These are phyloP conservation scores for Metallyticus violacea DNA, from an alignment of 2,888 invertebrate genomes.

Conservation along the genomic window DNA sequence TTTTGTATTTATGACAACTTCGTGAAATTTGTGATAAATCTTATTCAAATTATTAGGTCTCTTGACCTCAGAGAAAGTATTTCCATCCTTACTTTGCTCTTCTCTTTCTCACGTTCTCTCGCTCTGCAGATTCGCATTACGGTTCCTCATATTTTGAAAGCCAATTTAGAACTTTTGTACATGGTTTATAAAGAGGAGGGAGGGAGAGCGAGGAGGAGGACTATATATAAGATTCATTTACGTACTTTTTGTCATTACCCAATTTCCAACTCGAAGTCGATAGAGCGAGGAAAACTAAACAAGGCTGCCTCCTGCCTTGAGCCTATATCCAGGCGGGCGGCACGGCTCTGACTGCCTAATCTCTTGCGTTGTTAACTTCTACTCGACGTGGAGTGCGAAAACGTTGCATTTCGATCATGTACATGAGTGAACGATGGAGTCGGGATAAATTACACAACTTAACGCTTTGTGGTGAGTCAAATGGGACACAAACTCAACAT, in stretches of 20 bases:
- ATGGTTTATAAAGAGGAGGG: constrained; percentile 10
- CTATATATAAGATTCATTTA: constrained; percentile 21
- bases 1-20: background rate
- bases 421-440: no score
- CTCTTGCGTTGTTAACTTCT: no score
- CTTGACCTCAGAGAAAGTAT: background rate
- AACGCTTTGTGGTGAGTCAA: no score
- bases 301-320: constrained; percentile 18
- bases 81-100: background rate
- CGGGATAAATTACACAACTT: no score
- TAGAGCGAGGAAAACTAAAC: constrained; percentile 17
- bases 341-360: background rate
- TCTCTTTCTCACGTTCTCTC: background rate
- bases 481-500: no score
- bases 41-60: background rate
- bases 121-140: constrained; percentile 8
- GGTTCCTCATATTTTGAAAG: constrained; percentile 18
- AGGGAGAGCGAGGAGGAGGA: background rate
- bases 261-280: constrained; percentile 16
- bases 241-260: constrained; percentile 20
- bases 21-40: no score
- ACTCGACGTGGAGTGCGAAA: no score
- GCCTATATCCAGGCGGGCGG: background rate
- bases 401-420: no score
- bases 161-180: constrained; percentile 21